A percentile compares a stretch with the other conserved stretches of the same genome.
phyloP scores from a whole-genome alignment of 2,113 vertebrate species.

The Henicopernis longicauda region DNA sequence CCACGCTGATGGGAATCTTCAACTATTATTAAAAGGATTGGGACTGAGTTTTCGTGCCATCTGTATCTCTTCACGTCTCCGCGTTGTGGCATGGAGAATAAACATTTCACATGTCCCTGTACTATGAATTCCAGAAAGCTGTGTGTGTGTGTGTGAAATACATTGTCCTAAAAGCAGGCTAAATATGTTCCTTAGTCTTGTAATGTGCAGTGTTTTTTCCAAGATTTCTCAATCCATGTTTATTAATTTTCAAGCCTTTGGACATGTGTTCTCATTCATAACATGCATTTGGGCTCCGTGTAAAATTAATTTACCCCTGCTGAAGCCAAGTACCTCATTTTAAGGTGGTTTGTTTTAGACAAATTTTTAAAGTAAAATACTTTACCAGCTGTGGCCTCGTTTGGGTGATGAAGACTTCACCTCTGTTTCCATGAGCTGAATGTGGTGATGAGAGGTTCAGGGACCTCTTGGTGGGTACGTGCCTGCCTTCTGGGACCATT shows the following conservation, averaged over 20 bases:
- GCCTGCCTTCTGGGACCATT: background rate
- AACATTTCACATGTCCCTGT: background rate
- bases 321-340: background rate
- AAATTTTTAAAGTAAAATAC: background rate
- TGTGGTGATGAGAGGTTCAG: background rate
- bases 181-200: background rate
- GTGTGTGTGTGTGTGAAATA: too few species aligned
- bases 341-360: background rate
- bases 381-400: background rate
- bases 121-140: background rate
- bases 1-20: background rate
- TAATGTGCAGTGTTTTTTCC: background rate
- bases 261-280: background rate
- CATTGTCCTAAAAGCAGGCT: background rate
- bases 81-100: background rate
- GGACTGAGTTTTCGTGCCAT: background rate
- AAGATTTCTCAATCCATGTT: background rate
- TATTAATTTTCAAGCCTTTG: background rate
- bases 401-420: background rate
- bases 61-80: background rate
- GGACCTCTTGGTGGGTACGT: too few species aligned
- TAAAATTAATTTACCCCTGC: background rate
- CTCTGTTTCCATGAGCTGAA: background rate
- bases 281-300: background rate
- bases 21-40: background rate